Evolutionary conservation across 1,140 invertebrate species (phyloP).

Genomic region (Dendroctonus ponderosae): DNA sequence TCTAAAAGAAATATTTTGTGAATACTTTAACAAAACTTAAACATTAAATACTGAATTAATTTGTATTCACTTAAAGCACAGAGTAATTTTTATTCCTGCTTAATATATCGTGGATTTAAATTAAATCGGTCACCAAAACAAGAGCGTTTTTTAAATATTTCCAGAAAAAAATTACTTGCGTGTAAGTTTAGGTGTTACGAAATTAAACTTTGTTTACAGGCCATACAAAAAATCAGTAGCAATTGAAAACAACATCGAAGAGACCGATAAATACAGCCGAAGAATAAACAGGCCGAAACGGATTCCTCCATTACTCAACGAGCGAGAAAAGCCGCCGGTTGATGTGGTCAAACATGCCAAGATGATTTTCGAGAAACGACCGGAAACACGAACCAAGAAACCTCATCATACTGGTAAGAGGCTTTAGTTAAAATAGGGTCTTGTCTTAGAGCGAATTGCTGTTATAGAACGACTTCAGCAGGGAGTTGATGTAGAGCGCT

Average conservation of each 20-base stretch:
- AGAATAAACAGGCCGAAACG: conserved; percentile 61
- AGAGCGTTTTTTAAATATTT: too few species aligned
- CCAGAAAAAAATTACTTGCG: too few species aligned
- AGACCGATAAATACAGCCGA: conserved; percentile 38
- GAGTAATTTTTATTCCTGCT: too few species aligned
- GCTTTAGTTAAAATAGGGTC: too few species aligned
- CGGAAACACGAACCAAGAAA: conserved; percentile 56
- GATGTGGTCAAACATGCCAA: conserved; percentile 83
- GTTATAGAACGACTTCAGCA: too few species aligned
- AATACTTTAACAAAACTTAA: too few species aligned
- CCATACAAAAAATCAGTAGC: conserved; percentile 22
- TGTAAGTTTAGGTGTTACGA: too few species aligned
- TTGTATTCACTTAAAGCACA: not conserved
- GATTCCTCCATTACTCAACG: conserved; percentile 68
- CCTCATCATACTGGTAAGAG: conserved; percentile 52
- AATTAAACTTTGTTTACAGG: conserved; percentile 9
- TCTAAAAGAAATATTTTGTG: not conserved
- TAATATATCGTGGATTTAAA: too few species aligned
- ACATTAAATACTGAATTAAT: not conserved
- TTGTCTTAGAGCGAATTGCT: too few species aligned
- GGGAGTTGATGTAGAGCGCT: too few species aligned
- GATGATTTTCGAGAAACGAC: conserved; percentile 75
- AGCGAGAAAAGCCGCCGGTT: conserved; percentile 77
- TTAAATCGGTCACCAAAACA: too few species aligned
- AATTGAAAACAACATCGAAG: conserved; percentile 46